Percentiles rank a stretch among this genome's conserved stretches.
Conservation (phyloP, 2,888 invertebrate species). For the Hipparchia sbordonii region DNA sequence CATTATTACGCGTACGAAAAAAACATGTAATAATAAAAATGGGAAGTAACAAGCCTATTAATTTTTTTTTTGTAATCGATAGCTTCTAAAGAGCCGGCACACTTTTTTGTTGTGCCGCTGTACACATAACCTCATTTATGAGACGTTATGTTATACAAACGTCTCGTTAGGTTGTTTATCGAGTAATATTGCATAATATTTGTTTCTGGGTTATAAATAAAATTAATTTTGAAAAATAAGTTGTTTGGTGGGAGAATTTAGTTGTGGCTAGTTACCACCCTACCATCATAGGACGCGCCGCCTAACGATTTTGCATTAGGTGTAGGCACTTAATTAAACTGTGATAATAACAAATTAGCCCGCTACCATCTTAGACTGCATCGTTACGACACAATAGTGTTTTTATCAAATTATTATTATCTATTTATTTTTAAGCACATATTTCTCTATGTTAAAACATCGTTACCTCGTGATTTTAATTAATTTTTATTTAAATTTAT, state of each 20-base stretch:
- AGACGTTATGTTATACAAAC: constrained; percentile 56
- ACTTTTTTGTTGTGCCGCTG: constrained; percentile 25
- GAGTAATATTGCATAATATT: constrained; percentile 60
- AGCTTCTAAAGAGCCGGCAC: constrained; percentile 9
- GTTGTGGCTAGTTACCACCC: no score
- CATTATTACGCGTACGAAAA: constrained; percentile 24
- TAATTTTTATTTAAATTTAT: no score
- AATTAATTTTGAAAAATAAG: neutral
- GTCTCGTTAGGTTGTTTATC: constrained; percentile 49
- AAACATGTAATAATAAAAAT: constrained; percentile 17
- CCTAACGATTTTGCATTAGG: no score
- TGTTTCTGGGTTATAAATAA: constrained; percentile 51
- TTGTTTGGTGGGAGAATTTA: no score
- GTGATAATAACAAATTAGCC: no score
- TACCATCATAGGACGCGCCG: no score
- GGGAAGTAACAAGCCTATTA: constrained; percentile 19
- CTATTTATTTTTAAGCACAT: neutral
- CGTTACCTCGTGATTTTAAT: no score
- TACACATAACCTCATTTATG: constrained; percentile 45
- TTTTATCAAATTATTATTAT: neutral
- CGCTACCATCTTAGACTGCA: no score
- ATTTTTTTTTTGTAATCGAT: constrained; percentile 24
- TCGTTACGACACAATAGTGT: no score
- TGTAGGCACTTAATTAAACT: no score
- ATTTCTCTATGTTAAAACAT: neutral